Conservation (phyloP, 2,888 invertebrate species). For the Hybos culiciformis region DNA sequence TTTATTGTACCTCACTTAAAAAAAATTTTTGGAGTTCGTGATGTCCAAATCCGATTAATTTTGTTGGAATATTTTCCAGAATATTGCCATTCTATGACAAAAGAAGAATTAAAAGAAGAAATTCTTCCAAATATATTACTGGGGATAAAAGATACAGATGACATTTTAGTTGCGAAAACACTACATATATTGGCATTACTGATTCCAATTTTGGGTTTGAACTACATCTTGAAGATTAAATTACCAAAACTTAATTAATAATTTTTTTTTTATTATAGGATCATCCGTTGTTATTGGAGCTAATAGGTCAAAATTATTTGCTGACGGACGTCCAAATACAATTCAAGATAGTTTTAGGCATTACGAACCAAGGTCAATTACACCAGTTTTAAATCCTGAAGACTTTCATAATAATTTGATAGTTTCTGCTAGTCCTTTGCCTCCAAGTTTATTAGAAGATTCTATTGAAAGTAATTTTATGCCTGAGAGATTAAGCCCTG, state of each 20-base stretch:
- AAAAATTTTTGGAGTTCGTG: slow-evolving; percentile 72
- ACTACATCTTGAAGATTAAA: background rate
- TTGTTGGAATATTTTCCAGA: slow-evolving; percentile 64
- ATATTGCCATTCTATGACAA: slow-evolving; percentile 60
- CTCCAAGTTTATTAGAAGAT: slow-evolving; percentile 19
- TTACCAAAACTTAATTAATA: background rate
- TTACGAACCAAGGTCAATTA: slow-evolving; percentile 35
- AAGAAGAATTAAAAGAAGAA: slow-evolving; percentile 57
- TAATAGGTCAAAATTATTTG: slow-evolving; percentile 63
- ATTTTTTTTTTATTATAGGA: slow-evolving; percentile 35
- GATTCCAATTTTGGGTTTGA: slow-evolving; percentile 58
- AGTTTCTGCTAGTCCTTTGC: slow-evolving; percentile 29
- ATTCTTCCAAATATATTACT: slow-evolving; percentile 79
- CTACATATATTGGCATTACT: slow-evolving; percentile 68
- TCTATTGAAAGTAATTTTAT: slow-evolving; percentile 30
- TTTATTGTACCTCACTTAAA: slow-evolving; percentile 63
- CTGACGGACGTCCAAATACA: slow-evolving; percentile 60
- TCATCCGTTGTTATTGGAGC: slow-evolving; percentile 77
- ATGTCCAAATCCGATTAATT: slow-evolving; percentile 66
- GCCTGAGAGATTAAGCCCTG: slow-evolving; percentile 65
- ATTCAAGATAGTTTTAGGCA: too few relatives aligned
- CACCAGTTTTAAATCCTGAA: slow-evolving; percentile 27
- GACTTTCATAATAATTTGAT: background rate
- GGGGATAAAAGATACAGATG: slow-evolving; percentile 77
- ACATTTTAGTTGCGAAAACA: slow-evolving; percentile 67